Conservation (phyloP, 2,888 invertebrate species). For the Antitype chi region DNA sequence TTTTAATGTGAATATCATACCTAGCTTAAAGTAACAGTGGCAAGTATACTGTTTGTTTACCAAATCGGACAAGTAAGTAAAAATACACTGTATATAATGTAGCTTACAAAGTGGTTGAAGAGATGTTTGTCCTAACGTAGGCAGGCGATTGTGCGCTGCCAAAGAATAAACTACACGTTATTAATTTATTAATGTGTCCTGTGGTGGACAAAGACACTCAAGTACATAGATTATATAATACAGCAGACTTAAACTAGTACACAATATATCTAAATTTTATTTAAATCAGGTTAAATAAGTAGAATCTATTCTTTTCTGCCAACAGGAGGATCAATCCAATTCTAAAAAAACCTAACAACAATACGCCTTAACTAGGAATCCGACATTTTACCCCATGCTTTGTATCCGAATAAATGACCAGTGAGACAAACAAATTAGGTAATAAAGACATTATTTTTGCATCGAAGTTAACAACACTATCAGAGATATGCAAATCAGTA, state of each 20-base stretch:
- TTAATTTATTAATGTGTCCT: slow-evolving; percentile 30
- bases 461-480: slow-evolving; percentile 5
- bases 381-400: background rate
- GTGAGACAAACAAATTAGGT: background rate
- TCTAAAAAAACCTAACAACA: background rate
- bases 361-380: background rate
- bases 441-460: background rate
- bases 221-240: background rate
- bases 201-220: slow-evolving; percentile 7
- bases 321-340: background rate
- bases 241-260: slow-evolving; percentile 8
- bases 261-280: background rate
- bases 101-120: slow-evolving; percentile 62
- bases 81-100: slow-evolving; percentile 29
- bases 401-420: background rate
- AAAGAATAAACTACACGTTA: slow-evolving; percentile 62
- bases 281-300: too few species aligned
- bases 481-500: slow-evolving; percentile 38
- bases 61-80: slow-evolving; percentile 1
- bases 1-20: too few species aligned
- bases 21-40: too few species aligned
- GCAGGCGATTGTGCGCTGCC: slow-evolving; percentile 62
- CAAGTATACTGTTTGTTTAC: background rate
- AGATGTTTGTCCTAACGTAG: slow-evolving; percentile 61
- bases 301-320: background rate